Conservation (phyloP, 2,113 vertebrate species). For the Trogon melanurus region DNA sequence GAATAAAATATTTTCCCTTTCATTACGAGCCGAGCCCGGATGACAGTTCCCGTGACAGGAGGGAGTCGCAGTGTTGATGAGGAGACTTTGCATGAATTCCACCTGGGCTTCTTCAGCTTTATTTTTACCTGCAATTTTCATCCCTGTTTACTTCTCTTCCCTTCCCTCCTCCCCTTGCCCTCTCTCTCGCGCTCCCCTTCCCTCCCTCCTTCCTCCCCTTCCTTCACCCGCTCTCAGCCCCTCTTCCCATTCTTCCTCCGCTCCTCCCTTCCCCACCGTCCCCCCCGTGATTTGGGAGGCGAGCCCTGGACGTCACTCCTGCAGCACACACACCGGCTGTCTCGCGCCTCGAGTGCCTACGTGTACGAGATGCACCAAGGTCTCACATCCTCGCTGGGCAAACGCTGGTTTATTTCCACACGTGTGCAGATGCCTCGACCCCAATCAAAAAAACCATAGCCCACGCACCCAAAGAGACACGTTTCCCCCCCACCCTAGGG, state of each 20-base stretch:
- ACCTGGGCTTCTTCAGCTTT: slow-evolving; percentile 89
- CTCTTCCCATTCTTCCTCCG: not conserved
- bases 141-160: slow-evolving; percentile 70
- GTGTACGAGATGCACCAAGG: not conserved
- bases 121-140: slow-evolving; percentile 84
- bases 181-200: slow-evolving; percentile 11
- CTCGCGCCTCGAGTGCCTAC: fast-evolving
- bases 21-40: slow-evolving; percentile 94
- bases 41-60: slow-evolving; percentile 96
- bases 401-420: not conserved
- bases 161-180: slow-evolving; percentile 59
- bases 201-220: not conserved
- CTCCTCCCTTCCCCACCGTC: not conserved
- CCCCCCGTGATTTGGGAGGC: not conserved
- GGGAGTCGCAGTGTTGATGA: slow-evolving; percentile 88
- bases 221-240: not conserved
- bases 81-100: slow-evolving; percentile 97
- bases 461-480: fast-evolving
- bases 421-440: fast-evolving
- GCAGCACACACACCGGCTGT: not conserved
- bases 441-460: not conserved
- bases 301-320: slow-evolving; percentile 22
- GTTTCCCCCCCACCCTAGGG: fast-evolving
- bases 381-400: fast-evolving
- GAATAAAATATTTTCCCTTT: slow-evolving; percentile 99